A percentile compares a stretch with the other conserved stretches of the same genome.
Evolutionary conservation across 2,888 invertebrate species (phyloP).

Genomic region (Eubasilissa splendida): DNA sequence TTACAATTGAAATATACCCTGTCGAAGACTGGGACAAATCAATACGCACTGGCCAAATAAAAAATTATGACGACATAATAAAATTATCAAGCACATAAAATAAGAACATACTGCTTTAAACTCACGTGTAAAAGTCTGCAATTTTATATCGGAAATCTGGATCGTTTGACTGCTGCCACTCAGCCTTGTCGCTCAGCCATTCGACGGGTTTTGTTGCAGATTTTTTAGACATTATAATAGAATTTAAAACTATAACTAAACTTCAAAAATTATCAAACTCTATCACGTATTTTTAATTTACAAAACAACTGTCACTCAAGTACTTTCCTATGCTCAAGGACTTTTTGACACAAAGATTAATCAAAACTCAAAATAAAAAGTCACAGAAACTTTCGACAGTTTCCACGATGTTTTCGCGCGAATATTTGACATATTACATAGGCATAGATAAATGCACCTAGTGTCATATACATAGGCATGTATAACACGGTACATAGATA

Average conservation of each 20-base stretch:
- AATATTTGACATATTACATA: slow-evolving; percentile 36
- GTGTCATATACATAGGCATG: too few species aligned
- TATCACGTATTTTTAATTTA: too few species aligned
- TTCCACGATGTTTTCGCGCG: slow-evolving; percentile 25
- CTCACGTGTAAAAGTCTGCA: slow-evolving; percentile 58
- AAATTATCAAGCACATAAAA: too few species aligned
- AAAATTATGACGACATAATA: too few species aligned
- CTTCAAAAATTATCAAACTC: neutral
- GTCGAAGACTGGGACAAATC: too few species aligned
- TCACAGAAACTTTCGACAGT: neutral
- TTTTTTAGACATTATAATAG: slow-evolving; percentile 43
- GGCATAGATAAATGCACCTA: too few species aligned
- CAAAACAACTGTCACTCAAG: neutral
- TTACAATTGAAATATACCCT: neutral
- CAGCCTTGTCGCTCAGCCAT: slow-evolving; percentile 68
- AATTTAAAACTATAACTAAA: neutral
- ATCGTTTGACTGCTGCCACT: slow-evolving; percentile 60
- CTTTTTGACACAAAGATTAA: too few species aligned
- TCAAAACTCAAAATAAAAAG: neutral
- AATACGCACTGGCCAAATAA: too few species aligned
- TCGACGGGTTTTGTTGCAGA: slow-evolving; percentile 61
- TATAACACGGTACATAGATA: too few species aligned
- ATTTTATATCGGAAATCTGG: slow-evolving; percentile 57
- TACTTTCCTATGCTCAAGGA: too few species aligned
- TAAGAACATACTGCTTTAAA: neutral